Percentiles rank a stretch among this genome's conserved stretches.
These are phyloP conservation scores for Catharus bicknelli DNA, from an alignment of 2,113 vertebrate genomes.

Conservation along the genomic window DNA sequence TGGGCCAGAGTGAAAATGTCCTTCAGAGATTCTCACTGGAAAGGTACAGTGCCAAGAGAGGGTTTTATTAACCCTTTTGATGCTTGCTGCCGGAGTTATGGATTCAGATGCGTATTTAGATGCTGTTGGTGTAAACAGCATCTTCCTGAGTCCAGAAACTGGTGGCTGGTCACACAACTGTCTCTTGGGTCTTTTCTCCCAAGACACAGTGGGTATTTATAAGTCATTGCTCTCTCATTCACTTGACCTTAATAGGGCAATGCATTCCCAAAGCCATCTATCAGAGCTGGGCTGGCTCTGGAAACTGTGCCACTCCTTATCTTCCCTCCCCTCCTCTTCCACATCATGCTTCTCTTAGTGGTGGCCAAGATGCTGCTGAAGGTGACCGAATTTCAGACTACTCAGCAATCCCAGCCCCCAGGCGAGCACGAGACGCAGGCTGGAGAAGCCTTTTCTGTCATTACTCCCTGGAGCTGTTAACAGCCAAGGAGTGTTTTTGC, in stretches of 20 bases:
- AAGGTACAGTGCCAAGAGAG: not conserved
- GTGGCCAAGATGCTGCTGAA: not conserved
- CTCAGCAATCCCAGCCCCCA: not conserved
- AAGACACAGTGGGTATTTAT: not conserved
- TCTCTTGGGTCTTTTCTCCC: not conserved
- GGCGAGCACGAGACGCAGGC: rapidly evolving
- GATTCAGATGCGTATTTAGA: not conserved
- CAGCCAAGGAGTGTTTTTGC: not conserved
- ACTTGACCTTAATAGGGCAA: not conserved
- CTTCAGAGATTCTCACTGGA: not conserved
- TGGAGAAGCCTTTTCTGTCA: not conserved
- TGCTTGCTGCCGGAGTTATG: not conserved
- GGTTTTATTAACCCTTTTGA: not conserved
- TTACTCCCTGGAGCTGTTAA: not conserved
- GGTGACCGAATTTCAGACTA: not conserved
- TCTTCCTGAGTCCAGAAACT: not conserved
- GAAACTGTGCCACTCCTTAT: not conserved
- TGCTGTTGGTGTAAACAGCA: not conserved
- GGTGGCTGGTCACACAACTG: not conserved
- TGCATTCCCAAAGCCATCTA: not conserved
- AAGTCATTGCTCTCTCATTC: not conserved
- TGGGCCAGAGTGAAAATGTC: not conserved
- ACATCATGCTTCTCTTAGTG: not conserved
- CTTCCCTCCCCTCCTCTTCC: not conserved
- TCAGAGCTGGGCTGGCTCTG: not conserved